Base-by-base conservation (phyloP, 2,888 invertebrate genomes). In the Acrobasis repandana region DNA sequence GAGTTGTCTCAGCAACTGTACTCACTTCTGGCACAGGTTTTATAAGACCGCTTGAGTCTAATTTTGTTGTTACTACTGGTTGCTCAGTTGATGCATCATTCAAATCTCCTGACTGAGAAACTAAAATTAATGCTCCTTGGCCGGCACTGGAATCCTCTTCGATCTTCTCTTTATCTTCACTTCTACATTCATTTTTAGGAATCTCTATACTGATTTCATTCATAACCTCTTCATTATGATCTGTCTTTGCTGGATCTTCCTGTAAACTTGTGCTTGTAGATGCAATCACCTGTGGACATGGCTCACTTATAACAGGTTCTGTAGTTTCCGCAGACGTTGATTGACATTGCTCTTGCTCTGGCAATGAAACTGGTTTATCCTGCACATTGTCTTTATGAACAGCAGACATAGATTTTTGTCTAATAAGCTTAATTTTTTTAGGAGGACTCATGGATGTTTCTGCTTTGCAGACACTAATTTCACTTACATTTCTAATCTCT, bases 381-480 rank as follows among this genome's bases (percentile, higher is more conserved):
- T 65, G 63, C 62, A 70, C 68, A 76, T 64, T 70, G 56, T 76
- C 78, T 73, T 67, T 80, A 72, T 71, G 76, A 70, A 74, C 67
- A 68, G 77, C 76, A 65, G 83, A 72, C 68, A 70, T 71, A 72
- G 72, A 62, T 85, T 87, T 90, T 80, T 88, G 88, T 79, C 91
- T 88, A 77, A 88, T 82, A 70, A 92, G 85, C 78, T 88, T 92
- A 75, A 92, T 90, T 86, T 86, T 92, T 78, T 87, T 91, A 74
- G 81, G 76, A 73, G 90, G 80, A 85, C 82, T 84, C 67, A 83
- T 74, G 61, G 90, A 89, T 61, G 89, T 87, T 82, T 92, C 92
- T 82, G 91, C 90, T 88, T 89, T 87, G 85, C 90, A 90, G 83
- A 90, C 80, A 86, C 85, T 90, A 76, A 88, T 79, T 82, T 89